Evolutionary conservation across 2,113 vertebrate species (phyloP), one percentile per base, ranked within the genome.

Genomic region (Sphaerodactylus townsendi): DNA sequence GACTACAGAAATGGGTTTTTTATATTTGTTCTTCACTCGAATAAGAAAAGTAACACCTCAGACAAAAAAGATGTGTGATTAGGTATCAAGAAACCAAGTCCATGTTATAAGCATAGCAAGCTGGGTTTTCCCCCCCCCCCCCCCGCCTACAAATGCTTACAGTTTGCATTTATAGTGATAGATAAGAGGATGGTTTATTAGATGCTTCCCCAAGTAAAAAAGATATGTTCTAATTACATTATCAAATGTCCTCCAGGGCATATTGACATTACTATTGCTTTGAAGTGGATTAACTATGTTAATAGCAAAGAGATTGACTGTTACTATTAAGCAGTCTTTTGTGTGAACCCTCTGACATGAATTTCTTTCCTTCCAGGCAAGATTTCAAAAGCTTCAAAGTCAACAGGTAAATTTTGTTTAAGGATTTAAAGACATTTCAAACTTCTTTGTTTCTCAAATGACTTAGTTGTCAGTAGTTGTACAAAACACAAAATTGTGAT

Each of bases 361-460:
- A 82, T 87, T 88, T 89, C 73, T 84, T 79, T 46, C n/a, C 30
- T 90, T 89, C 3, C 7, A 91, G 91, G 84, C 5, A 85, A 1
- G 5, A 77, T 77, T 65, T 86, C 56, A 62, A 92, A 93, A 86
- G 33, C 73, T 84, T 21, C 62, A 87, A 93, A 89, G 85, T 1
- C 28, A 88, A 64, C 84, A 87, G 84, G 90, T 93, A 90, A 88
- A 68, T 85, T 91, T 17, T 64, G 0, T 66, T 86, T 77, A 30
- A 39, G 66, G 59, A 37, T 62, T 62, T 23, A 77, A 15, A 88
- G 25, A 17, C 30, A 17, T 85, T 89, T 39, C 68, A 33, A 81
- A 19, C 7, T 21, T 41, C 50, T 15, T 66, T 73, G 46, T 0
- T 76, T 17, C 5, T 77, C 48, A 64, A 21, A 41, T 25, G 64